Evolutionary conservation across 1,140 invertebrate species (phyloP).

Genomic region (Cheumatopsyche charites): DNA sequence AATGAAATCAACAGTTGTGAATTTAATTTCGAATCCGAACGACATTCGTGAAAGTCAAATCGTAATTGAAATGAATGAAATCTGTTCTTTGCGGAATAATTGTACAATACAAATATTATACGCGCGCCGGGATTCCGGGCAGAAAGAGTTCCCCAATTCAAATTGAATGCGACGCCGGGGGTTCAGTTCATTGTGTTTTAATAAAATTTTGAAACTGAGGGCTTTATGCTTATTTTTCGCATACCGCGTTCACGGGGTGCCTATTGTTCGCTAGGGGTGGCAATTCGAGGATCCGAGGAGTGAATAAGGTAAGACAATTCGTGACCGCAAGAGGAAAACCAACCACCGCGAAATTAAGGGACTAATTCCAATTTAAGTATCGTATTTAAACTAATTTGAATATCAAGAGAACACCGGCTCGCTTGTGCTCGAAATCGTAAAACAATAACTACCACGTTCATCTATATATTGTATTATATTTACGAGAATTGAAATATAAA

Average conservation of each 20-base stretch:
- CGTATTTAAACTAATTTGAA: constrained; percentile 27
- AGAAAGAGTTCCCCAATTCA: too few species aligned
- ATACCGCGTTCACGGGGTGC: background rate
- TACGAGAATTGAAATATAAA: too few species aligned
- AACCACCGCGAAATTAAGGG: constrained; percentile 26
- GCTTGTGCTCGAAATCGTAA: constrained; percentile 9
- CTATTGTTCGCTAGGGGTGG: constrained; percentile 3
- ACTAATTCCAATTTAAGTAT: constrained; percentile 28
- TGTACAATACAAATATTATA: too few species aligned
- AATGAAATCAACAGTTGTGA: too few species aligned
- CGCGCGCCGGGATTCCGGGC: too few species aligned
- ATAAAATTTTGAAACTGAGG: constrained; percentile 5
- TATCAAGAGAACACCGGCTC: constrained; percentile 10
- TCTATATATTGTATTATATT: too few species aligned
- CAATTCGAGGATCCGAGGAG: constrained; percentile 15
- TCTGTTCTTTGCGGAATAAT: too few species aligned
- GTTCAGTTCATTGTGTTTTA: constrained; percentile 5
- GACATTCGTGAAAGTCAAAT: too few species aligned
- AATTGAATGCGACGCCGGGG: too few species aligned
- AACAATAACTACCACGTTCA: background rate
- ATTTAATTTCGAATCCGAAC: too few species aligned
- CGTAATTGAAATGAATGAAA: too few species aligned
- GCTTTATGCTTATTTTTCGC: too few species aligned
- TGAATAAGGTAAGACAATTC: constrained; percentile 28
- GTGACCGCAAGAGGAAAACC: constrained; percentile 27